These are phyloP conservation scores for Philypnodon macrostomus DNA, from an alignment of 2,797 vertebrate genomes.

Conservation along the genomic window DNA sequence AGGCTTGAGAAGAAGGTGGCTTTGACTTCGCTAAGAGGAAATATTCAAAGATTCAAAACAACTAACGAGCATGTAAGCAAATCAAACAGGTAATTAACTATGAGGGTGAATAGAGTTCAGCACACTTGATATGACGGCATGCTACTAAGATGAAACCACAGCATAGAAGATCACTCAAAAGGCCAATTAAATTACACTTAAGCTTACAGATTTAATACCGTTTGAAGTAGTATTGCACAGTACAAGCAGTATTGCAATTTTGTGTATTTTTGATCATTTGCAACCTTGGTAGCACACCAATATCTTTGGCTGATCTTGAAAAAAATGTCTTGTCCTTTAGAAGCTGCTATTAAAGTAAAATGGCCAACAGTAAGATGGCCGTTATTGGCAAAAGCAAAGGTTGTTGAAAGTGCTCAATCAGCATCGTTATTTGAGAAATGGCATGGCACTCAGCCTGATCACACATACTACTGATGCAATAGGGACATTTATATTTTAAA, in stretches of 20 bases:
- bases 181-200: no score
- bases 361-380: no score
- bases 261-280: no score
- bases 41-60: slow-evolving; percentile 6
- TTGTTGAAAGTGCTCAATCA: slow-evolving; percentile 10
- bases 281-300: no score
- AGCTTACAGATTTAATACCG: no score
- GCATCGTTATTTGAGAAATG: slow-evolving; percentile 13
- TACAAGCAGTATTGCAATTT: no score
- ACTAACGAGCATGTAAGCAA: slow-evolving; percentile 8
- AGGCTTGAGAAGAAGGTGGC: neutral
- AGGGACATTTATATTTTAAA: neutral
- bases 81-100: slow-evolving; percentile 12
- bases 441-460: neutral
- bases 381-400: neutral
- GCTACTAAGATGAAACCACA: no score
- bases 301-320: no score
- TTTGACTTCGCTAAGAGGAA: neutral
- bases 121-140: neutral
- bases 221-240: no score
- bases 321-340: slow-evolving; percentile 5
- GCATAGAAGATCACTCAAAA: no score
- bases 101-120: slow-evolving; percentile 1
- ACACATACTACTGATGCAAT: no score
- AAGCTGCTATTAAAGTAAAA: no score